A percentile compares a stretch with the other conserved stretches of the same genome.
These are phyloP conservation scores for Chaetogeoica ovagalla DNA, from an alignment of 2,888 invertebrate species.

Conservation along the genomic window DNA sequence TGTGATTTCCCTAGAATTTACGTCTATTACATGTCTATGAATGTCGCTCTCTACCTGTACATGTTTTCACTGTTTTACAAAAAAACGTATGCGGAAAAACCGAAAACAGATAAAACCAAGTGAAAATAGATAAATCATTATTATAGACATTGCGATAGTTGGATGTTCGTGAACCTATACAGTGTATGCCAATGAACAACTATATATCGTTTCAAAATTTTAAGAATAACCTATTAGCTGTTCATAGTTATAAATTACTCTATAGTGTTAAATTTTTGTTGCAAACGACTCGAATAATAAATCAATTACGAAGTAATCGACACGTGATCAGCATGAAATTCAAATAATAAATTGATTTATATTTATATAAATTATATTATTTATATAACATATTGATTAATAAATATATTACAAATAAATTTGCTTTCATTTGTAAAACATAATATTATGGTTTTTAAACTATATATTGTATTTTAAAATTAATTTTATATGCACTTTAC, in stretches of 20 bases:
- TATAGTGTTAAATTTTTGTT: not conserved
- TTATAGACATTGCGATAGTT: not conserved
- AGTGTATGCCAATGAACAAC: not conserved
- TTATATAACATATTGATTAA: too few relatives aligned
- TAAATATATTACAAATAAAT: too few relatives aligned
- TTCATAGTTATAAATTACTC: not conserved
- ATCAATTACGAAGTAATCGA: not conserved
- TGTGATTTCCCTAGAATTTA: constrained; percentile 65
- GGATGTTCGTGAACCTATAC: not conserved
- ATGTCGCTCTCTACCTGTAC: constrained; percentile 65
- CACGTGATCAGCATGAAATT: too few relatives aligned
- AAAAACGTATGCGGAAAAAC: constrained; percentile 61
- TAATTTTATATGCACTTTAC: too few relatives aligned
- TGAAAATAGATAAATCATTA: not conserved
- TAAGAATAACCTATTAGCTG: not conserved
- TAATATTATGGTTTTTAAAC: too few relatives aligned
- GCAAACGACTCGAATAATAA: not conserved
- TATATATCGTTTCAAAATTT: not conserved
- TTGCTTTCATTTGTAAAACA: too few relatives aligned
- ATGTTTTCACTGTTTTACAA: constrained; percentile 67
- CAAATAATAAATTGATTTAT: too few relatives aligned
- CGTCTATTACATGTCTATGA: constrained; percentile 65
- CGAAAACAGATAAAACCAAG: constrained; percentile 19
- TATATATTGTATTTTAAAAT: too few relatives aligned
- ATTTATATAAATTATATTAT: too few relatives aligned